phyloP scores from a whole-genome alignment of 2,113 vertebrate genomes.

The Lepidothrix coronata region DNA sequence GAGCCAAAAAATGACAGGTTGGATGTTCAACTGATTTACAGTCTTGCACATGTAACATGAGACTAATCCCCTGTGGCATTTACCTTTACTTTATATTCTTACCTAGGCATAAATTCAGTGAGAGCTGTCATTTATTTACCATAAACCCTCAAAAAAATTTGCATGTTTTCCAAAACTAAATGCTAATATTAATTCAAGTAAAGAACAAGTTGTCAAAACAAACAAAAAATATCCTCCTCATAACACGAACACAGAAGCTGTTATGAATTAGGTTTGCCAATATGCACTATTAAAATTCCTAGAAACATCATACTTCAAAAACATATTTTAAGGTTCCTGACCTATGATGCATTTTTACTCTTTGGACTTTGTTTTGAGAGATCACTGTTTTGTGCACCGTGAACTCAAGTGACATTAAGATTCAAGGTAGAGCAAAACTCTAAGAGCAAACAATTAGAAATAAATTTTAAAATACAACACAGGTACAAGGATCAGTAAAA shows the following conservation, averaged over 20 bases:
- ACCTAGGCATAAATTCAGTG: neutral
- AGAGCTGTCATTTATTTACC: conserved; percentile 4
- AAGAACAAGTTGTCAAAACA: conserved; percentile 24
- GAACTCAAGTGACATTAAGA: neutral
- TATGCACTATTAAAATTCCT: neutral
- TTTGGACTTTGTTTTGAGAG: neutral
- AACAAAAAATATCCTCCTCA: neutral
- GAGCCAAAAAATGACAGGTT: neutral
- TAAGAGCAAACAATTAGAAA: neutral
- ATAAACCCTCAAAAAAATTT: neutral
- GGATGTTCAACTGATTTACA: neutral
- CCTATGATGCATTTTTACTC: neutral
- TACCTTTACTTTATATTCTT: neutral
- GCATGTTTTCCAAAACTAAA: neutral
- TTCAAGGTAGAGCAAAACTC: neutral
- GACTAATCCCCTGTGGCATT: neutral
- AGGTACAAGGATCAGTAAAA: neutral
- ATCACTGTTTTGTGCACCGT: neutral
- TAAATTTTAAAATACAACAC: neutral
- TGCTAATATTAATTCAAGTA: conserved; percentile 11
- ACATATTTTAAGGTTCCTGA: neutral
- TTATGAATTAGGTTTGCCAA: conserved; percentile 10
- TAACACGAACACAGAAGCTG: neutral
- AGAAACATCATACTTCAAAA: neutral
- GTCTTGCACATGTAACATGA: neutral